phyloP scores from a whole-genome alignment of 2,113 vertebrate species.

The Chionomys nivalis region DNA sequence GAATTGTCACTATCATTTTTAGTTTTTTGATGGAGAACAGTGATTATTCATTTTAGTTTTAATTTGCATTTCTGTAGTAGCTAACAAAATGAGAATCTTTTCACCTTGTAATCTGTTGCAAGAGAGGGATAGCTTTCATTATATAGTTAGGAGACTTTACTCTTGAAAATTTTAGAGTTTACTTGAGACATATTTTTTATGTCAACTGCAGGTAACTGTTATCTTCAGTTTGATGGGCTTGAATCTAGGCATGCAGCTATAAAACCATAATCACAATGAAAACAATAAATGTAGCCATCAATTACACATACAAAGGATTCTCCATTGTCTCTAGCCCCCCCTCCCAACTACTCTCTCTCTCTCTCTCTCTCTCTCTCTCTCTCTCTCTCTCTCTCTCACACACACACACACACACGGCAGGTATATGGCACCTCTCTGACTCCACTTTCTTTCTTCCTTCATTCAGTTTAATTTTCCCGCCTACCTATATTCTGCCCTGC shows the following conservation, averaged over 20 bases:
- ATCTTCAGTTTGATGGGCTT: background rate
- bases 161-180: background rate
- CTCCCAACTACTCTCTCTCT: background rate
- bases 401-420: too few relatives aligned
- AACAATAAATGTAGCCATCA: background rate
- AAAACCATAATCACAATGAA: background rate
- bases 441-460: too few relatives aligned
- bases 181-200: background rate
- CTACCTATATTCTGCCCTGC: too few relatives aligned
- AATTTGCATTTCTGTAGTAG: background rate
- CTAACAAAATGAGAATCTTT: background rate
- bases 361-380: background rate
- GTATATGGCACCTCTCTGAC: too few relatives aligned
- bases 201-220: background rate
- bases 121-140: background rate
- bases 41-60: background rate
- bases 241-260: background rate
- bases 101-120: background rate
- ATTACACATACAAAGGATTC: background rate
- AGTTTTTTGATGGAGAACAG: background rate
- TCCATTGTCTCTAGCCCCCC: background rate
- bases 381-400: background rate
- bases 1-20: background rate
- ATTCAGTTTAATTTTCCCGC: too few relatives aligned
- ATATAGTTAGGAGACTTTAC: background rate